Evolutionary conservation across 1,140 invertebrate genomes (phyloP).

Genomic region (Solenopsis invicta): DNA sequence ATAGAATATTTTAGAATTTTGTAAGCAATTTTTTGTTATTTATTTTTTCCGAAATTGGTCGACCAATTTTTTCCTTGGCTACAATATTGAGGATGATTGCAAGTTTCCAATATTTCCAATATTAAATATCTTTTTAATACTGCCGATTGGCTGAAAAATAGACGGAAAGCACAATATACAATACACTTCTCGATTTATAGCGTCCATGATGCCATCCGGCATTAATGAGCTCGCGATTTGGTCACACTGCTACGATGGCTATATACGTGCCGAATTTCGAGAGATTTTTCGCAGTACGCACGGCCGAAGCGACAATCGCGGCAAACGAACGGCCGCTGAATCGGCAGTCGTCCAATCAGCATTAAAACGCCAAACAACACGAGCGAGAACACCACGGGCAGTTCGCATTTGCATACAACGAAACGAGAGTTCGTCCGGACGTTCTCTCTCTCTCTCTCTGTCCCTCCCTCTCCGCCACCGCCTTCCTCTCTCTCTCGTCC

Average conservation of each 20-base stretch:
- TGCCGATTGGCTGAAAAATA: not conserved
- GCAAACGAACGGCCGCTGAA: conserved; percentile 85
- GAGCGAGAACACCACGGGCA: conserved; percentile 81
- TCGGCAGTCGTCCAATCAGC: conserved; percentile 86
- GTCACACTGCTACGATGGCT: conserved; percentile 17
- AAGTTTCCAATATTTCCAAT: not conserved
- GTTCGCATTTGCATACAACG: conserved; percentile 68
- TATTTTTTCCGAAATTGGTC: not conserved
- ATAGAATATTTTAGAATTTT: not conserved
- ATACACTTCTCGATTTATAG: not conserved
- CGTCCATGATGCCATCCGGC: conserved; percentile 29
- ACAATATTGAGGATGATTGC: not conserved
- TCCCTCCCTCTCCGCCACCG: too few species aligned
- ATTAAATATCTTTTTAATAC: conserved; percentile 1
- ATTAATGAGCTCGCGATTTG: conserved; percentile 56
- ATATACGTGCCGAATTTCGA: conserved; percentile 72
- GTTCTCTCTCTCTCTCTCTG: conserved; percentile 3
- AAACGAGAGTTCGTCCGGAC: conserved; percentile 8
- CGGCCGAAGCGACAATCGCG: conserved; percentile 78
- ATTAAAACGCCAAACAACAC: conserved; percentile 85
- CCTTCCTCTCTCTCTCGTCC: conserved; percentile 21
- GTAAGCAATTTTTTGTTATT: not conserved
- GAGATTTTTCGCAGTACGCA: conserved; percentile 76
- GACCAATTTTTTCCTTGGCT: conserved; percentile 1
- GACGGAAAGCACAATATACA: not conserved